These are phyloP conservation scores for Indicator indicator DNA, from an alignment of 2,113 vertebrate genomes.

Conservation along the genomic window DNA sequence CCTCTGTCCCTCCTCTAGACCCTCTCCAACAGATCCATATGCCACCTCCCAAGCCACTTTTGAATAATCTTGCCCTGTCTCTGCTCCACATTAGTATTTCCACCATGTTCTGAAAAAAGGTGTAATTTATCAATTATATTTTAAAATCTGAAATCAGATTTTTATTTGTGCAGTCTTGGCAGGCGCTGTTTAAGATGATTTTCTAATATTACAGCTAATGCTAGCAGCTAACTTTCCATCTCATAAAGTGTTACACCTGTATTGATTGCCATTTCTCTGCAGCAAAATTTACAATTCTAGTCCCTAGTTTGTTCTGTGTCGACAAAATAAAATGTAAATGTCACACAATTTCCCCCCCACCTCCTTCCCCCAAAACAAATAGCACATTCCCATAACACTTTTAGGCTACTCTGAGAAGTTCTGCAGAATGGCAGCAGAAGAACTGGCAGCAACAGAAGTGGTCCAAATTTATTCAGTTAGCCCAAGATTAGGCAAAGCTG, in stretches of 20 bases:
- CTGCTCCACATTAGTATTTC: neutral
- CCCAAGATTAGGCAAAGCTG: neutral
- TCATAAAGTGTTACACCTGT: conserved; percentile 31
- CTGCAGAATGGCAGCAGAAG: neutral
- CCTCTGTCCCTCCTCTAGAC: no score
- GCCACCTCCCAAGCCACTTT: neutral
- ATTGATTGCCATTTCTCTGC: conserved; percentile 50
- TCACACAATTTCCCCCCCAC: neutral
- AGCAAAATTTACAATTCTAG: neutral
- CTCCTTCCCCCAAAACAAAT: neutral
- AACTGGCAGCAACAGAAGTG: neutral
- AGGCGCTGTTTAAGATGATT: conserved; percentile 33
- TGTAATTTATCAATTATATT: neutral
- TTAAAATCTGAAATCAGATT: neutral
- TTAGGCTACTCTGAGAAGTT: neutral
- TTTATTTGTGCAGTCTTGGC: neutral
- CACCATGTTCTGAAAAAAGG: neutral
- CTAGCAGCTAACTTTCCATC: conserved; percentile 8
- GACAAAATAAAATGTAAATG: conserved; percentile 51
- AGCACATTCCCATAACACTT: neutral
- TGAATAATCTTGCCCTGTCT: neutral
- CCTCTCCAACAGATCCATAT: no score
- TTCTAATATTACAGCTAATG: conserved; percentile 10
- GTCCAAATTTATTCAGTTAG: neutral
- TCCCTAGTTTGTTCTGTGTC: conserved; percentile 19